These are phyloP conservation scores for Ondatra zibethicus DNA, from an alignment of 2,113 vertebrate genomes.

Conservation along the genomic window DNA sequence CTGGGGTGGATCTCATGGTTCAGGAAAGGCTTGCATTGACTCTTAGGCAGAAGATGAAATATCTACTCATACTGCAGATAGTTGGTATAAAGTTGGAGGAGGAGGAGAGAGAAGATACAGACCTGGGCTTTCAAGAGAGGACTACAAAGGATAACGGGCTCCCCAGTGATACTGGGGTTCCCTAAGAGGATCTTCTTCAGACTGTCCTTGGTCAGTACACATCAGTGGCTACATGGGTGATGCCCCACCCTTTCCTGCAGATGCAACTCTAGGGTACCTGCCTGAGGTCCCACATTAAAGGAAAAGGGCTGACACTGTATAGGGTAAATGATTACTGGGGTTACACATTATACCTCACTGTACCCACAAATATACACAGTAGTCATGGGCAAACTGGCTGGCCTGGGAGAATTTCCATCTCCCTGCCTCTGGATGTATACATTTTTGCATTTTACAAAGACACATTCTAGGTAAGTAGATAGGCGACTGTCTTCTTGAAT, in stretches of 20 bases:
- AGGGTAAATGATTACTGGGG: background rate
- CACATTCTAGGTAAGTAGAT: background rate
- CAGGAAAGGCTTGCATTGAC: rapidly evolving
- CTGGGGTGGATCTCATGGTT: rapidly evolving
- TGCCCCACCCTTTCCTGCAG: background rate
- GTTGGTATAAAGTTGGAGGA: background rate
- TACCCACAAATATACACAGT: background rate
- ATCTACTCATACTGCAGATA: background rate
- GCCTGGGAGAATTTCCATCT: background rate
- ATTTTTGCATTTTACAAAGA: background rate
- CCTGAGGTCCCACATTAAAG: background rate
- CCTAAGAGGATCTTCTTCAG: background rate
- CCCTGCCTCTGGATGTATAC: background rate
- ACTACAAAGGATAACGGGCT: background rate
- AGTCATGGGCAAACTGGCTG: background rate
- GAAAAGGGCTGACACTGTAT: background rate
- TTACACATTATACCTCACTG: background rate
- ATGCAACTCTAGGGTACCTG: background rate
- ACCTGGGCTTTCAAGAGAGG: background rate
- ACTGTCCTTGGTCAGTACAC: background rate
- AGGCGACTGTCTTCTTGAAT: background rate
- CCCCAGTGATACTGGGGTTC: background rate
- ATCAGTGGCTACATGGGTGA: background rate
- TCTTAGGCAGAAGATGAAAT: background rate
- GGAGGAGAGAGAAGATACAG: background rate